Percentiles rank a stretch among this genome's conserved stretches.
These are phyloP conservation scores for Rostratula benghalensis DNA, from an alignment of 2,113 vertebrate species.

Conservation along the genomic window DNA sequence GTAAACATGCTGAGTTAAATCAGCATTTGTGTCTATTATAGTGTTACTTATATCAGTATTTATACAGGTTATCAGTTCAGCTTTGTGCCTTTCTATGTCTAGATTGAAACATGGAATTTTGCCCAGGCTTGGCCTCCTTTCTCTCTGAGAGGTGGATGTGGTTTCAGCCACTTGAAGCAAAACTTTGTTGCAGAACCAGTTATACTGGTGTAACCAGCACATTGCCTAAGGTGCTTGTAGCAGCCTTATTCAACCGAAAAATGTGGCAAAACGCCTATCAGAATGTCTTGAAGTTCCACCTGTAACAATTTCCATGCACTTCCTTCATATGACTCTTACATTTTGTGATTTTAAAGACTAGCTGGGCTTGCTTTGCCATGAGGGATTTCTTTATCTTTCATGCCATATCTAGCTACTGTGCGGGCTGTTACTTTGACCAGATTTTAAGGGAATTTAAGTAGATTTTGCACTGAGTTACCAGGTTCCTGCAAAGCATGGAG, in stretches of 20 bases:
- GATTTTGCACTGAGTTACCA: background rate
- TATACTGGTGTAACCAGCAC: background rate
- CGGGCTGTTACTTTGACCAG: rapidly evolving
- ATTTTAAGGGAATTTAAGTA: background rate
- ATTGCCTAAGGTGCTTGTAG: rapidly evolving
- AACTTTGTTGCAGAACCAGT: background rate
- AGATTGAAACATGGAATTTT: background rate
- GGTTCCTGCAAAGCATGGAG: background rate
- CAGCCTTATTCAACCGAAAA: background rate
- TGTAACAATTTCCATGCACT: background rate
- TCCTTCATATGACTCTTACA: background rate
- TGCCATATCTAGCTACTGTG: rapidly evolving
- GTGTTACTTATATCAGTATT: background rate
- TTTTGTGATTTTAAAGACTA: background rate
- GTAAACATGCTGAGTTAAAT: background rate
- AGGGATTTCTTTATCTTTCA: background rate
- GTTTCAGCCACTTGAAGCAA: background rate
- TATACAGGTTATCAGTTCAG: background rate
- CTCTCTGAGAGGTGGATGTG: background rate
- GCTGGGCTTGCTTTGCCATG: background rate
- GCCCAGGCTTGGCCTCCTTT: background rate
- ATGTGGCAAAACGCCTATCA: rapidly evolving
- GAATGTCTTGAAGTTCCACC: background rate
- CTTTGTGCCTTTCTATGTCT: background rate
- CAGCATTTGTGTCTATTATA: background rate